phyloP scores from a whole-genome alignment of 2,888 invertebrate species.

The Cabera pusaria region DNA sequence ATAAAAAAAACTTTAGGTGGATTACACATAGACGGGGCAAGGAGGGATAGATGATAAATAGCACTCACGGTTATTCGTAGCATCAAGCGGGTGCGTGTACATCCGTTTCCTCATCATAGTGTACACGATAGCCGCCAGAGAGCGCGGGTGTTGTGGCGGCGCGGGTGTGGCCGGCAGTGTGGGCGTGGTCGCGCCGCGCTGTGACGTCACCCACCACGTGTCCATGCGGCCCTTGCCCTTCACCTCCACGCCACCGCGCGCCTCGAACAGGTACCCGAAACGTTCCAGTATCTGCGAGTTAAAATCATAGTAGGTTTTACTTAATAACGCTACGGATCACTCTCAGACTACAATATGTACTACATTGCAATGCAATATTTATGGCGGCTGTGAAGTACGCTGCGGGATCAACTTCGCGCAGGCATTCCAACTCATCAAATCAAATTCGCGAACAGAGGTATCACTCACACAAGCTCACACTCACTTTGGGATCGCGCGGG shows the following conservation, averaged over 20 bases:
- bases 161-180: conserved; percentile 65
- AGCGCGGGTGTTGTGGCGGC: conserved; percentile 88
- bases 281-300: conserved; percentile 86
- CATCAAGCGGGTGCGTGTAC: conserved; percentile 61
- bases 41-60: too few relatives aligned
- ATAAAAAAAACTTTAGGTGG: too few relatives aligned
- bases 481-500: too few relatives aligned
- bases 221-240: conserved; percentile 98
- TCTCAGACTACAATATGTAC: too few relatives aligned
- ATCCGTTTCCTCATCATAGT: conserved; percentile 92
- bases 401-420: too few relatives aligned
- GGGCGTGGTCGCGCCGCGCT: conserved; percentile 56
- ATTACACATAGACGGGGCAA: too few relatives aligned
- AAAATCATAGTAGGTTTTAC: not conserved
- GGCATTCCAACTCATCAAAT: too few relatives aligned
- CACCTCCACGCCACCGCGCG: conserved; percentile 94
- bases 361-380: too few relatives aligned
- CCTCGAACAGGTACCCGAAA: conserved; percentile 88
- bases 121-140: conserved; percentile 93
- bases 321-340: too few relatives aligned
- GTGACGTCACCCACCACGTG: conserved; percentile 92
- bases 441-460: too few relatives aligned
- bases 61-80: conserved; percentile 16
- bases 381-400: too few relatives aligned
- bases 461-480: too few relatives aligned